Base-by-base conservation (phyloP, 2,797 vertebrate species). In the Philypnodon macrostomus region DNA sequence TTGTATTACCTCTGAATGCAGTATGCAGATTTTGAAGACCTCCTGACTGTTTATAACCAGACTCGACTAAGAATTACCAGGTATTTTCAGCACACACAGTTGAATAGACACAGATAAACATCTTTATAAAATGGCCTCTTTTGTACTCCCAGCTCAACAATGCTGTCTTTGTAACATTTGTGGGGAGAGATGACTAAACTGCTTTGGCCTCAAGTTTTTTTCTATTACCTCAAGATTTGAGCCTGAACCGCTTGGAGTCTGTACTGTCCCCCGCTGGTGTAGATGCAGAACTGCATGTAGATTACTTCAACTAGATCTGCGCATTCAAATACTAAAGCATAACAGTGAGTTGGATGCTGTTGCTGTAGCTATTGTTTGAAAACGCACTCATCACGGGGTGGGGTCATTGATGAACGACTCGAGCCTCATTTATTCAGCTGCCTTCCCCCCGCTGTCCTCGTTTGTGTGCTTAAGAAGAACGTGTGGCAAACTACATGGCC, bases 351-450 rank as follows among this genome's bases (percentile, higher is more conserved):
- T n/a, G 32, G 19, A 14, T 41, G 24, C 26, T 70, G 50, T 71
- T 70, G 53, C 51, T 60, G n/a, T 47, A 58, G 51, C 66, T 67
- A 60, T 80, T 81, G 77, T 82, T 84, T 73, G 79, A 69, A 83
- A 72, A 71, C 58, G 17, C 38, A 47, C 40, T 73, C 63, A 21
- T 35, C 1, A 9, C 21, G 40, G 39, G 30, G 31, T 29, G 35
- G 70, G 64, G 30, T 47, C 37, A 41, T 67, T 53, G 49, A 69
- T 42, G 37, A 63, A 70, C 57, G 53, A 38, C 60, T 38, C 47
- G 61, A 67, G 52, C 68, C 69, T 75, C 14, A 77, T 86, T 87
- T 84, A 63, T 72, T 69, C 86, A 88, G 86, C 85, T 88, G 86
- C 37, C 52, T 54, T n/a, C 59, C 62, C 63, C 77, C 80, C 52